Base-by-base conservation (phyloP, 64 coral and sea anemone species). In the Pachyseris speciosa region DNA sequence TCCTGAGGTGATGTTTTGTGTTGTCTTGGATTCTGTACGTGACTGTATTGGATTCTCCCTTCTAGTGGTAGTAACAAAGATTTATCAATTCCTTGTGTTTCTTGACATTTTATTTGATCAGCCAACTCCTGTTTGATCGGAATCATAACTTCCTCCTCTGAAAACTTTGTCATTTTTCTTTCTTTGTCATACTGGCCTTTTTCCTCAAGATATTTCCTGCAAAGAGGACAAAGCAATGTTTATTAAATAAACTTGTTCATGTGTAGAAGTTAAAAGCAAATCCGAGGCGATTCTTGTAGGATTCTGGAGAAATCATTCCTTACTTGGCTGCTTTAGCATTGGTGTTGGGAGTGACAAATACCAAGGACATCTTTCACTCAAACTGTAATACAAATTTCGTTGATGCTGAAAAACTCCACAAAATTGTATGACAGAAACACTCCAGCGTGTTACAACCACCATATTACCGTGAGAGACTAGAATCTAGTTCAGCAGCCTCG, bases 121-220 rank as follows among this genome's bases (percentile, higher is more conserved):
- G 19, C 53, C 7, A 39, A 19, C 17, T 61, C 52, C 33, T 34
- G 28, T 60, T 80, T 58, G 1, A 80, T 60, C 1, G 77, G 77
- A 80, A 80, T 80, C 77, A 61, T 61, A 38, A 80, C 77, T 60
- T 80, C 77, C 2, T 80, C 53, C 40, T 58, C 33, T n/a, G 77
- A 41, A n/a, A 37, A 36, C 33, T n/a, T 80, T 37, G 77, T 20
- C 19, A 80, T n/a, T 61, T 80, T 80, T 38, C 77, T 60, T 37
- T 80, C 77, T 34, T 40, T 80, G 53, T 61, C 77, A 61, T 80
- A 61, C 7, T 24, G 30, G 3, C 77, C 32, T 80, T 40, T 38
- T 37, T 61, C 17, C 30, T 80, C 77, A 22, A 80, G 25, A 36
- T 17, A 80, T 20, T 26, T 34, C 33, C 77, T 80, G 13, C 17